Evolutionary conservation across 2,113 vertebrate species (phyloP).

Genomic region (Todiramphus saurophagus): DNA sequence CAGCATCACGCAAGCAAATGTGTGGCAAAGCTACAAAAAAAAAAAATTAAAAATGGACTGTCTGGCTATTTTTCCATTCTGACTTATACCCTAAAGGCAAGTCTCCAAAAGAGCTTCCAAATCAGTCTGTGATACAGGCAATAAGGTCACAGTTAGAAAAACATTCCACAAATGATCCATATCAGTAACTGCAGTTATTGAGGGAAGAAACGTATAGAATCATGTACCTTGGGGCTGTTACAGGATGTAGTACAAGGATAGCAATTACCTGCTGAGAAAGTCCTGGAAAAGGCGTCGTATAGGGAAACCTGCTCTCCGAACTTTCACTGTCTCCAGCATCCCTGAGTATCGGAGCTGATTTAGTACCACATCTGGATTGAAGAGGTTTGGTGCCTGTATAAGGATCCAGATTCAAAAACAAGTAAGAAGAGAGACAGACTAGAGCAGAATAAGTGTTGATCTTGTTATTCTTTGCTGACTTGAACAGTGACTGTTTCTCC

Average conservation of each 20-base stretch:
- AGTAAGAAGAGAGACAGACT: neutral
- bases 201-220: neutral
- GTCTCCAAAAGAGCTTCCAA: neutral
- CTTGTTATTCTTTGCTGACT: neutral
- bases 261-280: conserved; percentile 81
- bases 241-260: neutral
- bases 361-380: conserved; percentile 85
- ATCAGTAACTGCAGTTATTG: neutral
- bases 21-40: neutral
- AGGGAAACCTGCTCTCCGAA: conserved; percentile 88
- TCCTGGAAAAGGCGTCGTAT: conserved; percentile 86
- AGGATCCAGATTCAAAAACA: neutral
- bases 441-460: neutral
- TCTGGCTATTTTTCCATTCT: conserved; percentile 13
- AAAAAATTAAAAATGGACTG: neutral
- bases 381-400: conserved; percentile 80
- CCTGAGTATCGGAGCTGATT: conserved; percentile 91
- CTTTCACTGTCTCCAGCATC: conserved; percentile 92
- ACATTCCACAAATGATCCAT: neutral
- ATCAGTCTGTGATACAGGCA: neutral
- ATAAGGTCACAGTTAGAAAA: neutral
- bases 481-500: neutral
- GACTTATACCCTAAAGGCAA: conserved; percentile 6
- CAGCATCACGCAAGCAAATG: neutral
- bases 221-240: neutral